Conservation (phyloP, 2,888 invertebrate species). For the Diaphora mendica region DNA sequence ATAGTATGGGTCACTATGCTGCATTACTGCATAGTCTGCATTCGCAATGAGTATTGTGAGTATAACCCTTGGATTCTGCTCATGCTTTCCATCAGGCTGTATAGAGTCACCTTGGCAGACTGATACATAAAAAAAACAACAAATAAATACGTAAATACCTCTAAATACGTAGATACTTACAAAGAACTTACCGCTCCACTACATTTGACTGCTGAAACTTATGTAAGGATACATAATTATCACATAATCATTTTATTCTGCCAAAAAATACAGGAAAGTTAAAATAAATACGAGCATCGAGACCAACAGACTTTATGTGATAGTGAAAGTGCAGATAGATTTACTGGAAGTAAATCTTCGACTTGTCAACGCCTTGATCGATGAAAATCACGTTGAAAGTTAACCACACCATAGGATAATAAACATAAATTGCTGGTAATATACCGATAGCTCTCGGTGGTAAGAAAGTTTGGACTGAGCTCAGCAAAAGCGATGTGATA, state of each 20-base stretch:
- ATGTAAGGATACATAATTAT: too few species aligned
- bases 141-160: neutral
- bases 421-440: slow-evolving; percentile 46
- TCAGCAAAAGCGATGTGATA: neutral
- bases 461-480: slow-evolving; percentile 39
- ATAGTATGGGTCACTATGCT: too few species aligned
- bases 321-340: slow-evolving; percentile 47
- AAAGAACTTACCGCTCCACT: slow-evolving; percentile 1
- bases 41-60: too few species aligned
- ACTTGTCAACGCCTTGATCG: slow-evolving; percentile 31
- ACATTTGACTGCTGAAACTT: neutral
- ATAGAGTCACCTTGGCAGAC: too few species aligned
- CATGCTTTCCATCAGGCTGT: too few species aligned
- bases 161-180: slow-evolving; percentile 1
- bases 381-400: slow-evolving; percentile 55
- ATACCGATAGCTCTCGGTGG: slow-evolving; percentile 38
- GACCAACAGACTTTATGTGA: slow-evolving; percentile 33
- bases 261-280: slow-evolving; percentile 35
- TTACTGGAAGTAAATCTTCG: slow-evolving; percentile 15
- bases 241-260: neutral
- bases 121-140: too few species aligned
- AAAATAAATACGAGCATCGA: slow-evolving; percentile 26
- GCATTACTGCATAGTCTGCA: too few species aligned
- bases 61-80: too few species aligned
- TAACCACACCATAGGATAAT: slow-evolving; percentile 52